Conservation (phyloP, 2,797 vertebrate genomes). For the Petrocephalus sullivani region DNA sequence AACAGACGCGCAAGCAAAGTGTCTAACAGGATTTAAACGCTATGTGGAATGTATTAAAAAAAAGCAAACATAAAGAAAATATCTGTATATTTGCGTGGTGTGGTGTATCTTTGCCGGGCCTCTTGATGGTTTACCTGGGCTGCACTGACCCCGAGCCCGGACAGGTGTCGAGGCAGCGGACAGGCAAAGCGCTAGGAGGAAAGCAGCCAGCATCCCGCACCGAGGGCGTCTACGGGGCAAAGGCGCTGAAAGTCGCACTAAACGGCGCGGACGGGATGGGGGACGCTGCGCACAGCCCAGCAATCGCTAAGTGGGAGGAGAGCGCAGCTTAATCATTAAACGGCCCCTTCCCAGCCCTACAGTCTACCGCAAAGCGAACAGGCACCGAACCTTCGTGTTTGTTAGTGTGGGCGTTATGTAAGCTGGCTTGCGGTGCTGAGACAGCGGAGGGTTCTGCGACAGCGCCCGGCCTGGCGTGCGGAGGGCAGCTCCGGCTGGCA, state of each 20-base stretch:
- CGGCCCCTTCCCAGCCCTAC: constrained; percentile 29
- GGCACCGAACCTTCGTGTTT: not conserved
- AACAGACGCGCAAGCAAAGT: not conserved
- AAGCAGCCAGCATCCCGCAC: constrained; percentile 60
- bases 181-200: constrained; percentile 58
- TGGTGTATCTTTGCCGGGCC: not conserved
- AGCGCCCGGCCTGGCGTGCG: not conserved
- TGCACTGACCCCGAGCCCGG: constrained; percentile 53
- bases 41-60: not conserved
- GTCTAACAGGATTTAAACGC: not conserved
- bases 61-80: not conserved
- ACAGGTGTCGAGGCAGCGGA: constrained; percentile 42
- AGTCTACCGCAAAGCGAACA: not conserved
- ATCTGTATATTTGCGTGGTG: not conserved
- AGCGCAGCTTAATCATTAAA: constrained; percentile 60
- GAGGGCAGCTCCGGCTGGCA: not conserved
- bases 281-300: constrained; percentile 49
- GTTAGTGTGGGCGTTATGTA: not conserved
- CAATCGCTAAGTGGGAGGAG: constrained; percentile 37
- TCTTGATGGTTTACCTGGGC: constrained; percentile 58
- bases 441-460: not conserved
- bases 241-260: constrained; percentile 23
- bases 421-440: not conserved
- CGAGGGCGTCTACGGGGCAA: constrained; percentile 26
- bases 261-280: constrained; percentile 32